Conservation (phyloP, 2,888 invertebrate species). For the Operophtera brumata region DNA sequence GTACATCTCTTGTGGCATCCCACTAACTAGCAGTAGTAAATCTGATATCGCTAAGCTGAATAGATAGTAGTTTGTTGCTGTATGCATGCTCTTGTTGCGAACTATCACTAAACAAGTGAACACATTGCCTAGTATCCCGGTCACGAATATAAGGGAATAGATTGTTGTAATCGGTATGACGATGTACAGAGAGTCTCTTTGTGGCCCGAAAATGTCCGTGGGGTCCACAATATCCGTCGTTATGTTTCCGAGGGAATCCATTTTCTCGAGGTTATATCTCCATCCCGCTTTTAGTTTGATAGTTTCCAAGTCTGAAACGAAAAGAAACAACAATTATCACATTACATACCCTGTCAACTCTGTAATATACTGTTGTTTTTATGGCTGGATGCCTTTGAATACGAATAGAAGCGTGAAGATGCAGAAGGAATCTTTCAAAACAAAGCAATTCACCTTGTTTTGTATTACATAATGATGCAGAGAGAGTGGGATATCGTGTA, state of each 20-base stretch:
- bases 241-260: conserved; percentile 22
- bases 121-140: conserved; percentile 89
- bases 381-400: not conserved
- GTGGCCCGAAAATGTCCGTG: conserved; percentile 63
- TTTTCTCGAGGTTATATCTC: conserved; percentile 13
- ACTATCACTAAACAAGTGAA: conserved; percentile 92
- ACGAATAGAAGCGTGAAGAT: not conserved
- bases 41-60: conserved; percentile 93
- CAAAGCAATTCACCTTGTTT: conserved; percentile 18
- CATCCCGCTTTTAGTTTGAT: not conserved
- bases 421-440: conserved; percentile 8
- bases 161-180: conserved; percentile 88
- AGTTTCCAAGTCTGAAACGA: conserved; percentile 14
- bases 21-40: conserved; percentile 87
- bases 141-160: conserved; percentile 88
- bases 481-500: conserved; percentile 17
- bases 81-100: conserved; percentile 90
- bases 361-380: not conserved
- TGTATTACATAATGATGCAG: conserved; percentile 9
- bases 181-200: conserved; percentile 80
- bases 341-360: not conserved
- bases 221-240: conserved; percentile 50
- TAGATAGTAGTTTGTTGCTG: conserved; percentile 89
- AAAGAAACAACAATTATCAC: not conserved
- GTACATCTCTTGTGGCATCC: conserved; percentile 91